These are phyloP conservation scores for Arbacia lixula DNA, from an alignment of 53 echinoderm and acorn worm species.

Conservation along the genomic window DNA sequence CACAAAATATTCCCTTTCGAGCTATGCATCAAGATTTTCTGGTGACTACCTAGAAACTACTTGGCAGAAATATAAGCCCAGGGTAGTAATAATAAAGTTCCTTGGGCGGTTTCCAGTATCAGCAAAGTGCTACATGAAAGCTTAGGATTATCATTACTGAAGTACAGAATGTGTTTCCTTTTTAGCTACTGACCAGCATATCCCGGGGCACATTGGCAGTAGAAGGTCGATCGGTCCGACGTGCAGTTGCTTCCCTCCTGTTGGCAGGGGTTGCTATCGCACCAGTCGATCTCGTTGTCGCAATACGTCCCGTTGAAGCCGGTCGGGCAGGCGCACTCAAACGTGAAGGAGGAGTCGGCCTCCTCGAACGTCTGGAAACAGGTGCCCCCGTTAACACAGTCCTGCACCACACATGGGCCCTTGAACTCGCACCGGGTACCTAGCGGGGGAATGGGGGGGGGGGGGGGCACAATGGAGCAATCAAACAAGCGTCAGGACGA, in stretches of 20 bases:
- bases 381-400: slow-evolving; percentile 75
- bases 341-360: slow-evolving; percentile 48
- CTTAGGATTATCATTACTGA: no score
- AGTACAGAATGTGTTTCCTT: no score
- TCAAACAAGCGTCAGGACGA: no score
- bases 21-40: no score
- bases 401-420: slow-evolving; percentile 69
- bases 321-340: slow-evolving; percentile 71
- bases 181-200: slow-evolving; percentile 76
- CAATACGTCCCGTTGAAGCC: slow-evolving; percentile 86
- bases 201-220: slow-evolving; percentile 79
- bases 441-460: slow-evolving; percentile 36
- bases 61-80: no score
- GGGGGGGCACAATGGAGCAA: no score
- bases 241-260: slow-evolving; percentile 75
- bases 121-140: no score
- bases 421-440: slow-evolving; percentile 75
- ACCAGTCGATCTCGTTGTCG: slow-evolving; percentile 88
- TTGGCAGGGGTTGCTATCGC: slow-evolving; percentile 81
- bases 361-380: slow-evolving; percentile 63
- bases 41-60: no score
- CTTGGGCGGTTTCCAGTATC: no score
- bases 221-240: slow-evolving; percentile 38
- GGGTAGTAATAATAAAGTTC: no score
- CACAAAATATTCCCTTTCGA: no score